Evolutionary conservation across 2,888 invertebrate species (phyloP).

Genomic region (Chloroclysta siterata): DNA sequence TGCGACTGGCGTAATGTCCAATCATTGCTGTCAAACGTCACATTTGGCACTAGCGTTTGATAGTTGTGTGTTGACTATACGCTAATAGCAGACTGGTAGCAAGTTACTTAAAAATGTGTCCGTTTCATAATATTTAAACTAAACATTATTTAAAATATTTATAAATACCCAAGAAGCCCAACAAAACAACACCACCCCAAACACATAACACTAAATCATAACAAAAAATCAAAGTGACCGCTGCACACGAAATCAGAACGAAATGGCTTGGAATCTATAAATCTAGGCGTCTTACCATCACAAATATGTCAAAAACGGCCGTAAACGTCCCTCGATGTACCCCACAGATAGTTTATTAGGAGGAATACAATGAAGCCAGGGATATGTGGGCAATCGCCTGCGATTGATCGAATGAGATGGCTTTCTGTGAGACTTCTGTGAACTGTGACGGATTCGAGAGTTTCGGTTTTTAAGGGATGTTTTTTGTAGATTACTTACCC

Average conservation of each 20-base stretch:
- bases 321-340: constrained; percentile 71
- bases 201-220: constrained; percentile 66
- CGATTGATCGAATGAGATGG: constrained; percentile 59
- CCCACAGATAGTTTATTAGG: constrained; percentile 75
- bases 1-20: no score
- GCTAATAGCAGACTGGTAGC: no score
- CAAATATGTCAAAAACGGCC: constrained; percentile 81
- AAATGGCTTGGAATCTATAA: constrained; percentile 77
- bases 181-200: constrained; percentile 42
- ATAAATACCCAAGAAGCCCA: constrained; percentile 9
- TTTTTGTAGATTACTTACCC: not conserved
- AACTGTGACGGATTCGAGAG: constrained; percentile 29
- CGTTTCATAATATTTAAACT: no score
- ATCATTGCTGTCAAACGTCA: no score
- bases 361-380: constrained; percentile 66
- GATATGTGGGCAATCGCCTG: constrained; percentile 54
- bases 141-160: not conserved
- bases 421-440: constrained; percentile 20
- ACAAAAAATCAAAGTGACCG: constrained; percentile 64
- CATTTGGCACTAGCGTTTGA: no score
- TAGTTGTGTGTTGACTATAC: no score
- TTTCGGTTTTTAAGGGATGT: constrained; percentile 3
- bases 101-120: no score
- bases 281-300: constrained; percentile 74
- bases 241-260: constrained; percentile 58